Percentiles rank a stretch among this genome's conserved stretches.
These are phyloP conservation scores for Malurus melanocephalus DNA, from an alignment of 2,113 vertebrate species.

Conservation along the genomic window DNA sequence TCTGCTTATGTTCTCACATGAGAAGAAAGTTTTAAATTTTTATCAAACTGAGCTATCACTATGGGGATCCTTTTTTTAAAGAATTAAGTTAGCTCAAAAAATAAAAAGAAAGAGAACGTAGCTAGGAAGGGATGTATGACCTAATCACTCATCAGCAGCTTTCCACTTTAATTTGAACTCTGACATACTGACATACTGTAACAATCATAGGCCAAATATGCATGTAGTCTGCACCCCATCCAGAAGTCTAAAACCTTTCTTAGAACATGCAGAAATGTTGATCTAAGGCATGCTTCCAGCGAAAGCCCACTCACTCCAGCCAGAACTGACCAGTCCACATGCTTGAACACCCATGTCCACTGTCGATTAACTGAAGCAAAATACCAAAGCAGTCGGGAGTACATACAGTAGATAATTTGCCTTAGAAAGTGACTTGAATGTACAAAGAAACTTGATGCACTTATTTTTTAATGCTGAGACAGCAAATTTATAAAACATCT, in stretches of 20 bases:
- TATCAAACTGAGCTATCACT: conserved; percentile 61
- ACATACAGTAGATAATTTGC: conserved; percentile 81
- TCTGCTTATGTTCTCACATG: conserved; percentile 37
- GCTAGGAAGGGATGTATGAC: conserved; percentile 57
- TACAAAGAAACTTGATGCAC: conserved; percentile 86
- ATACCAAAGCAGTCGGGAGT: conserved; percentile 84
- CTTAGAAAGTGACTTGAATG: conserved; percentile 95
- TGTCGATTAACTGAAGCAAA: conserved; percentile 75
- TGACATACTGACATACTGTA: conserved; percentile 51
- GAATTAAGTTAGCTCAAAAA: conserved; percentile 50
- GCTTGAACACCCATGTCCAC: conserved; percentile 69
- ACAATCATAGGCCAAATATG: conserved; percentile 49
- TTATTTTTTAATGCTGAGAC: conserved; percentile 79
- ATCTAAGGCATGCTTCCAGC: conserved; percentile 76
- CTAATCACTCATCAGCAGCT: conserved; percentile 60
- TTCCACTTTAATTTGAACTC: conserved; percentile 63
- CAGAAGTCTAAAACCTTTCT: conserved; percentile 47
- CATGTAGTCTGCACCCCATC: conserved; percentile 57
- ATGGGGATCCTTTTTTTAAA: conserved; percentile 62
- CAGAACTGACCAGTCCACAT: conserved; percentile 69
- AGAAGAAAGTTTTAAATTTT: conserved; percentile 47
- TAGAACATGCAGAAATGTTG: conserved; percentile 53
- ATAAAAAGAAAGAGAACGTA: conserved; percentile 36
- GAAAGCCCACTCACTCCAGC: conserved; percentile 59
- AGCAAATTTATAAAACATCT: conserved; percentile 76